phyloP scores from a whole-genome alignment of 2,113 vertebrate species.

The Vidua chalybeata region DNA sequence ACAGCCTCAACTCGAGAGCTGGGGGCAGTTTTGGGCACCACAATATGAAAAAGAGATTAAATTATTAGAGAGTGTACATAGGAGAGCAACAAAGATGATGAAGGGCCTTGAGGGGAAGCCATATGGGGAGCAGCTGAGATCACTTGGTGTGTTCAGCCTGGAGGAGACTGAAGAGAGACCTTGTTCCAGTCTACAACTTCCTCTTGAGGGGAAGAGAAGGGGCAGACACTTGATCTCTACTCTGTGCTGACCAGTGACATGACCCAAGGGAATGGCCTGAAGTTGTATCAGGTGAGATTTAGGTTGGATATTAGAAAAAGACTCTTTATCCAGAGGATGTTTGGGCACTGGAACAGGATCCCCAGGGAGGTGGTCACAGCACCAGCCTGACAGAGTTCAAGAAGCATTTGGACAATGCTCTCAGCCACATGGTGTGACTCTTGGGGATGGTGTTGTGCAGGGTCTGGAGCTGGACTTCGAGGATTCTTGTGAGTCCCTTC shows the following conservation, averaged over 20 bases:
- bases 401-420: not conserved
- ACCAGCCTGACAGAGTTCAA: not conserved
- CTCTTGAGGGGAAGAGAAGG: not conserved
- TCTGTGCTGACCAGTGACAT: too few species aligned
- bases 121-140: fast-evolving
- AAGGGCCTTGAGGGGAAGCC: not conserved
- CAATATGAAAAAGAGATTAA: not conserved
- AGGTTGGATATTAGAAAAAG: not conserved
- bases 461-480: fast-evolving
- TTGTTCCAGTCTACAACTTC: not conserved
- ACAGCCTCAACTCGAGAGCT: fast-evolving
- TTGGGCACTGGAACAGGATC: not conserved
- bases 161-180: not conserved
- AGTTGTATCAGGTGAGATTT: not conserved
- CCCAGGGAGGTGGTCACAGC: not conserved
- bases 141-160: not conserved
- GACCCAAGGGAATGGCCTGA: fast-evolving
- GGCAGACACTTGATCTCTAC: not conserved
- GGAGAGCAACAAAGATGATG: not conserved
- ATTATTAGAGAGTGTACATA: not conserved
- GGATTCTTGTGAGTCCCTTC: not conserved
- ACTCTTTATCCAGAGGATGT: not conserved
- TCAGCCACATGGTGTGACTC: not conserved
- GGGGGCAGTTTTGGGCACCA: fast-evolving
- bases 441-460: not conserved